Base-by-base conservation (phyloP, 2,113 vertebrate genomes). In the Platycercus adscitus region DNA sequence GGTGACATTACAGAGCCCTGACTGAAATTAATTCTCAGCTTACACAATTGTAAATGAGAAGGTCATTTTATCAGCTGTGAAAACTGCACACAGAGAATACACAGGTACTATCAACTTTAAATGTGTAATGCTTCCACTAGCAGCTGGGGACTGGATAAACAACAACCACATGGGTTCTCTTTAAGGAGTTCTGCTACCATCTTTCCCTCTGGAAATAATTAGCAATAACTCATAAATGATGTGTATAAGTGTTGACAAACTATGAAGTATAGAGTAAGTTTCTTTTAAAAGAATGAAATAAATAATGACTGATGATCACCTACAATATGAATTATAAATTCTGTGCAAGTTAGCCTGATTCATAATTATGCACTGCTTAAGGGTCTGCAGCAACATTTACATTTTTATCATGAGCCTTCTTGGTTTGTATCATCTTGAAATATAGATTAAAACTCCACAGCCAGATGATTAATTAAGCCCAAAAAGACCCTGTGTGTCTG, bases 361-460 rank as follows among this genome's bases (percentile, higher is more conserved):
- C 95, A 89, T 2, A 13, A 81, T 86, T 94, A 92, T 69, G 44
- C 92, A 91, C 83, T 76, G 77, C 92, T 96, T 92, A 76, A 89
- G 92, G 90, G 76, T 88, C 83, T 91, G 69, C 69, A 87, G 61
- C 56, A 86, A 49, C 88, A 93, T 94, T 94, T 95, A 76, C 80
- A 94, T 95, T 94, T 96, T 96, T 89, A 86, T 80, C 81, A 91
- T 85, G 13, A 93, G 77, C 10, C 25, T 87, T 93, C 88, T 92
- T 94, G n/a, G 73, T 95, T 96, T 90, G n/a, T 81, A 90, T 94
- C 49, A 17, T 93, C 80, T 91, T 95, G 83, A 95, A 96, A 94
- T 92, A 94, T 79, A 94, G 82, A 96, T 95, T 96, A 94, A 92
- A 96, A 94, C 61, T 88, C 61, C 65, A 89, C 63, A 79, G 65